Percentiles rank a stretch among this genome's conserved stretches.
These are phyloP conservation scores for Melanocharis versteri DNA, from an alignment of 2,113 vertebrate species.

Conservation along the genomic window DNA sequence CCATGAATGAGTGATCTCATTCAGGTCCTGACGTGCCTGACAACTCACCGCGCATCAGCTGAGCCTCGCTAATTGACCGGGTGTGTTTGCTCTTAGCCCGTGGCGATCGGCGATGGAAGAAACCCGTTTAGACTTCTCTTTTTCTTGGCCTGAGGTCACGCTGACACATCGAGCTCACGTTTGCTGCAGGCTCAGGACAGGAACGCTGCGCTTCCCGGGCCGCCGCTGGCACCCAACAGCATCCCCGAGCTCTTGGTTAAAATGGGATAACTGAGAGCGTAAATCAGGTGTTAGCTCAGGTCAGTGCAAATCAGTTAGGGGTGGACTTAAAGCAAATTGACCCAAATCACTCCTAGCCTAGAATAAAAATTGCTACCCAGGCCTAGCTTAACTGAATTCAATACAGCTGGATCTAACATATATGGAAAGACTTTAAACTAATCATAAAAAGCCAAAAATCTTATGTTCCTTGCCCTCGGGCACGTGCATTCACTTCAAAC, in stretches of 20 bases:
- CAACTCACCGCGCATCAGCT: not conserved
- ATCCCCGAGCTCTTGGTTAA: not conserved
- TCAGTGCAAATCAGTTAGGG: not conserved
- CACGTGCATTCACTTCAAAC: not conserved
- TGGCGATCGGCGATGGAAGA: not conserved
- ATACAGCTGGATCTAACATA: not conserved
- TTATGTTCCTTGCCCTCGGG: not conserved
- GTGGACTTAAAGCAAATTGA: not conserved
- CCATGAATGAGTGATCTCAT: conserved; percentile 44
- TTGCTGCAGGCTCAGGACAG: not conserved
- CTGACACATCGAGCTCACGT: not conserved
- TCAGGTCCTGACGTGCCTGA: conserved; percentile 26
- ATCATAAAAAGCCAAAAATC: not conserved
- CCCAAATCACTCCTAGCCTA: not conserved
- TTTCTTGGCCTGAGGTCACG: not conserved
- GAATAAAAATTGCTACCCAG: not conserved
- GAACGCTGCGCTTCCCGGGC: not conserved
- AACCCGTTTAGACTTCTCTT: conserved; percentile 14
- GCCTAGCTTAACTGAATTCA: conserved; percentile 8
- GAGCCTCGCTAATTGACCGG: conserved; percentile 31
- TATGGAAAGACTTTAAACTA: not conserved
- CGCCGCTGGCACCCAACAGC: not conserved
- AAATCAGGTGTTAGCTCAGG: conserved; percentile 13
- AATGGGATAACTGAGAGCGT: not conserved
- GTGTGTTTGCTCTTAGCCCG: conserved; percentile 29